Conservation (phyloP, 1,140 invertebrate species). For the Rhynchophorus ferrugineus region DNA sequence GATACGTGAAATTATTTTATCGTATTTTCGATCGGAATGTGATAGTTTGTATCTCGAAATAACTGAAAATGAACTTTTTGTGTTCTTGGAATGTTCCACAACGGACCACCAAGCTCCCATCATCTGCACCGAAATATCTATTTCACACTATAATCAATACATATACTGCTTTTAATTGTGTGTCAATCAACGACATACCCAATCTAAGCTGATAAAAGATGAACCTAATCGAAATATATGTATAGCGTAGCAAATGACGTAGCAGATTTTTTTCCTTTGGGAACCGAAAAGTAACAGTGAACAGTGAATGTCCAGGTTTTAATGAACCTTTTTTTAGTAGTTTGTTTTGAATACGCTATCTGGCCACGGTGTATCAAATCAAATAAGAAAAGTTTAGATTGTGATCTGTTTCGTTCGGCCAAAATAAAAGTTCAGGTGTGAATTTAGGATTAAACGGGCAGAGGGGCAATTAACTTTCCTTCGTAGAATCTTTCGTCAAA, state of each 20-base stretch:
- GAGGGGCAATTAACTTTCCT: no score
- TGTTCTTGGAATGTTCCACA: no score
- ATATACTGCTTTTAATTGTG: slow-evolving; percentile 20
- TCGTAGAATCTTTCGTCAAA: no score
- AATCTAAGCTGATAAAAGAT: slow-evolving; percentile 21
- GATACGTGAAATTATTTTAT: no score
- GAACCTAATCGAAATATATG: slow-evolving; percentile 18
- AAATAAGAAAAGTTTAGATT: not conserved
- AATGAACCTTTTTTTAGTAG: slow-evolving; percentile 14
- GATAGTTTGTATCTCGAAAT: no score
- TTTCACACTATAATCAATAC: slow-evolving; percentile 18
- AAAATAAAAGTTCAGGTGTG: not conserved
- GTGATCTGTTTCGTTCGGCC: not conserved
- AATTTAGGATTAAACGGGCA: no score
- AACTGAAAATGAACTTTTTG: no score
- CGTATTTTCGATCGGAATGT: no score
- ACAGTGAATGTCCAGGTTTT: slow-evolving; percentile 9
- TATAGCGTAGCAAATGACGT: slow-evolving; percentile 15
- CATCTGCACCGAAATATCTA: slow-evolving; percentile 14
- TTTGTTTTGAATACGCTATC: slow-evolving; percentile 8
- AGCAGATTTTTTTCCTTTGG: slow-evolving; percentile 12
- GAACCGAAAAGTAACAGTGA: slow-evolving; percentile 14
- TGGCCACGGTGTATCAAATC: not conserved
- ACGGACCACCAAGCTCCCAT: no score
- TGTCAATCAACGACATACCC: slow-evolving; percentile 21